Base-by-base conservation (phyloP, 2,113 vertebrate species). In the Axis porcinus region DNA sequence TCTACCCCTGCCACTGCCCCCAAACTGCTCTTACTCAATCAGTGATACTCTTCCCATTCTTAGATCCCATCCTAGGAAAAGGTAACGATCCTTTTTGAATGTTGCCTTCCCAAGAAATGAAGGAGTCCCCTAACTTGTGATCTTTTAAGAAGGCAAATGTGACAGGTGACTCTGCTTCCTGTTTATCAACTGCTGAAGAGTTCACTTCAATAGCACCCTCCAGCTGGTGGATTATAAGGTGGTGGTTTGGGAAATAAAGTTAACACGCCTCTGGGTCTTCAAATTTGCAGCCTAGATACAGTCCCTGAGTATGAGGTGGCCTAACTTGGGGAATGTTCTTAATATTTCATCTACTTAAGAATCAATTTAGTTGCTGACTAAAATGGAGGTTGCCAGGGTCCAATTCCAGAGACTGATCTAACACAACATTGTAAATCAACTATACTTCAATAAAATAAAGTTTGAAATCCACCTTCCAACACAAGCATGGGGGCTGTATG, bases 61-160 rank as follows among this genome's bases (percentile, higher is more conserved):
- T 40, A 6, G 11, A 25, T 36, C 19, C 45, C 36, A 12, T 78
- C 74, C 25, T 23, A 30, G 85, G 10, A 36, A 43, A 83, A 28
- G 9, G 11, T 2, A 19, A 17, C 0, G 0, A 27, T n/a, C 55
- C 14, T 89, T 11, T 43, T 62, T 47, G 79, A 52, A 16, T 1
- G 8, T 13, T 62, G 23, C 6, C 23, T 23, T 40, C 70, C 40
- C 40, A 76, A 7, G 23, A 58, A 58, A 43, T 27, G 70, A 43
- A 76, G 36, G 23, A 25, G 12, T 43, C 23, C 40, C 3, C 12
- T 14, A 76, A 76, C 23, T 7, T 43, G 70, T 1, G 0, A 15
- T 25, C 36, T 43, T 43, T 76, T 2, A 43, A 43, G 12, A 76
- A 76, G 40, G 40, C 40, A 43, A 76, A 76, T 25, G 40, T 40